These are phyloP conservation scores for Myripristis jacobus DNA, from an alignment of 2,797 vertebrate species.

Conservation along the genomic window DNA sequence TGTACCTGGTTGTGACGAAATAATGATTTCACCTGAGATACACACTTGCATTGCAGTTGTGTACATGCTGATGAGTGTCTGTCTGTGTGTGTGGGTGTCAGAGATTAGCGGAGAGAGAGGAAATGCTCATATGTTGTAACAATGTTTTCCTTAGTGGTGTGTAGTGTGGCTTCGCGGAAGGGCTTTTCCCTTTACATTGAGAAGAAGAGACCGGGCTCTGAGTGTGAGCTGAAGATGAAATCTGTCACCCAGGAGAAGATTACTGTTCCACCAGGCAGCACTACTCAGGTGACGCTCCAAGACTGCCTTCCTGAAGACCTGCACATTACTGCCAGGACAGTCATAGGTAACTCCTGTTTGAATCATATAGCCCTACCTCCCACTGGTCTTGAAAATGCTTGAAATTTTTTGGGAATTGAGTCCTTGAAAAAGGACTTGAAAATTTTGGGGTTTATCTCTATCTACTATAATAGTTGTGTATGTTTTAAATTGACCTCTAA, in stretches of 20 bases:
- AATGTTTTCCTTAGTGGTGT: slow-evolving; percentile 59
- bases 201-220: slow-evolving; percentile 54
- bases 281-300: slow-evolving; percentile 69
- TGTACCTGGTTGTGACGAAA: not conserved
- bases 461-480: not conserved
- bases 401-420: too few relatives aligned
- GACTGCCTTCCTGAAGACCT: slow-evolving; percentile 73
- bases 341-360: slow-evolving; percentile 70
- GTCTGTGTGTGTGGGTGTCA: not conserved
- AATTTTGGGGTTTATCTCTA: too few relatives aligned
- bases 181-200: slow-evolving; percentile 68
- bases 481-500: too few relatives aligned
- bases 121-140: not conserved
- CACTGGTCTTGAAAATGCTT: not conserved
- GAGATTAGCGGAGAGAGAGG: not conserved
- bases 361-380: too few relatives aligned
- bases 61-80: too few relatives aligned
- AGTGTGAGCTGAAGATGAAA: slow-evolving; percentile 76
- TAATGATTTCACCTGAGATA: not conserved
- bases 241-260: slow-evolving; percentile 48
- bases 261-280: slow-evolving; percentile 54
- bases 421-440: too few relatives aligned
- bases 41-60: not conserved
- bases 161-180: slow-evolving; percentile 62
- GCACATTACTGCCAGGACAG: slow-evolving; percentile 59